Conservation (phyloP, 2,888 invertebrate genomes). For the Drosophila ochracea region DNA sequence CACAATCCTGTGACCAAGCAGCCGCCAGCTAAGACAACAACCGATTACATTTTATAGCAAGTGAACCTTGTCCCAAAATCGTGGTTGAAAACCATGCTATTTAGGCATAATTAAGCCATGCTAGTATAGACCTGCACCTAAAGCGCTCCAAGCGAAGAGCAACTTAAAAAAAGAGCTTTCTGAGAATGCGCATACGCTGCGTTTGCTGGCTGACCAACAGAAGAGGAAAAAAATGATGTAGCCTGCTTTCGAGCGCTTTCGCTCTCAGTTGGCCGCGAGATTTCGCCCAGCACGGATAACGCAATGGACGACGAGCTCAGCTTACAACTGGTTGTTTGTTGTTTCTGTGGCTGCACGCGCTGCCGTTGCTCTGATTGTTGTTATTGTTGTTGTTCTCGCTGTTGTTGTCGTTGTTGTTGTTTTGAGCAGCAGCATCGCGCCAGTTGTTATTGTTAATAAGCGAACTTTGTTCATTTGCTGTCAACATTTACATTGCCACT, state of each 20-base stretch:
- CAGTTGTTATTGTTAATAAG: conserved; percentile 37
- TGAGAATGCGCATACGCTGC: conserved; percentile 34
- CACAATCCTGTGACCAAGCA: background rate
- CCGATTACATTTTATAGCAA: conserved; percentile 33
- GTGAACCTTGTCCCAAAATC: conserved; percentile 38
- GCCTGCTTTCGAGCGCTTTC: conserved; percentile 44
- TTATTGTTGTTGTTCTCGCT: conserved; percentile 22
- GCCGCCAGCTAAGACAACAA: background rate
- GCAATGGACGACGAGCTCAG: conserved; percentile 35
- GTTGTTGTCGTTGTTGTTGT: conserved; percentile 23
- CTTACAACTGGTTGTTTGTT: conserved; percentile 21
- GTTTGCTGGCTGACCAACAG: conserved; percentile 1
- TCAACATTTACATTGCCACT: conserved; percentile 6
- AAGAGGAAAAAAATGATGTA: conserved; percentile 12
- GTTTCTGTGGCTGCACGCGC: conserved; percentile 27
- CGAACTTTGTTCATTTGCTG: background rate
- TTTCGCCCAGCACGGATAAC: conserved; percentile 57
- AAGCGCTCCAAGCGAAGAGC: background rate
- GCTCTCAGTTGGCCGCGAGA: conserved; percentile 64
- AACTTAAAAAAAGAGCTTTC: background rate
- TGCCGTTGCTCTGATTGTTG: conserved; percentile 32
- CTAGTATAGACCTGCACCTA: background rate
- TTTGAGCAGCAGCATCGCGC: conserved; percentile 38
- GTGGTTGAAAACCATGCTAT: background rate
- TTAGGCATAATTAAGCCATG: conserved; percentile 36